A percentile compares a stretch with the other conserved stretches of the same genome.
phyloP scores from a whole-genome alignment of 2,888 invertebrate genomes.

The Microctonus brassicae region DNA sequence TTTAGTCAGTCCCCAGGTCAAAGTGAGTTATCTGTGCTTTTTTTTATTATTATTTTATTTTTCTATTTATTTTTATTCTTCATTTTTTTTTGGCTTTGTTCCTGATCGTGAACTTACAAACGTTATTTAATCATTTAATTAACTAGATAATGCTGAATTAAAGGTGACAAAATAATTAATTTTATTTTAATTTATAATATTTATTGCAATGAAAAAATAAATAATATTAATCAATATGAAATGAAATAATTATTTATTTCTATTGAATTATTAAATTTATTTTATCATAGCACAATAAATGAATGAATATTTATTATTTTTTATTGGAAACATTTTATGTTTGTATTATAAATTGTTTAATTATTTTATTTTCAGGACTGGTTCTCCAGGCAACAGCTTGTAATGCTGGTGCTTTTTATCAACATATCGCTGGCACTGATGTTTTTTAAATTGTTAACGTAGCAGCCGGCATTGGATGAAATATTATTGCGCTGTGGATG shows the following conservation, averaged over 20 bases:
- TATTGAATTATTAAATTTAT: too few relatives aligned
- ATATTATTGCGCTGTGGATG: constrained; percentile 65
- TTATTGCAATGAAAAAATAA: too few relatives aligned
- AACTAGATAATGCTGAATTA: too few relatives aligned
- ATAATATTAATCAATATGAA: too few relatives aligned
- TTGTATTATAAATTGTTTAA: not conserved
- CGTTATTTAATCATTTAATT: too few relatives aligned
- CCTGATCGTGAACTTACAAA: not conserved
- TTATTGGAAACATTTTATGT: constrained; percentile 13
- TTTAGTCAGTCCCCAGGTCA: constrained; percentile 96
- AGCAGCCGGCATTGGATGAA: constrained; percentile 75
- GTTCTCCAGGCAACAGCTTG: constrained; percentile 95
- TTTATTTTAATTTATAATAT: too few relatives aligned
- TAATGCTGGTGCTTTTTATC: constrained; percentile 92
- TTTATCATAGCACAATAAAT: too few relatives aligned
- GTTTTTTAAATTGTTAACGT: constrained; percentile 96
- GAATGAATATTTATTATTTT: not conserved
- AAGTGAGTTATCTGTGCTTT: constrained; percentile 76
- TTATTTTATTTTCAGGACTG: constrained; percentile 81
- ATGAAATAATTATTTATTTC: too few relatives aligned
- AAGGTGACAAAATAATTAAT: too few relatives aligned
- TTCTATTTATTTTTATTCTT: constrained; percentile 6
- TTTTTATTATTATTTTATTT: not conserved
- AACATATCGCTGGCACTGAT: constrained; percentile 95
- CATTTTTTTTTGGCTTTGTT: constrained; percentile 3